Conservation (phyloP, 2,888 invertebrate genomes). For the Caradrina kadenii region DNA sequence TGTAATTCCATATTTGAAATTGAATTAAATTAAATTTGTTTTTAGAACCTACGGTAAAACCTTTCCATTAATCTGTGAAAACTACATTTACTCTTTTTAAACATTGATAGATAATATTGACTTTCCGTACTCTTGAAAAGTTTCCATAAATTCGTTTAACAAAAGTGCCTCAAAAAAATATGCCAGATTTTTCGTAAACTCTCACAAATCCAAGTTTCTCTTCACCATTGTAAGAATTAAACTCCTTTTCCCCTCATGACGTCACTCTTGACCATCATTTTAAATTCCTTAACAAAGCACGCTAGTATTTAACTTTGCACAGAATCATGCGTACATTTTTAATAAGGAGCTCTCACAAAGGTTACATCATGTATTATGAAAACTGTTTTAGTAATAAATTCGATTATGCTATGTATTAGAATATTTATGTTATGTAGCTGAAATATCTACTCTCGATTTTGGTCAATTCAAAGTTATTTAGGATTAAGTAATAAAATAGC, state of each 20-base stretch:
- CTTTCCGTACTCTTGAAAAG: background rate
- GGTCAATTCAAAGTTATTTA: background rate
- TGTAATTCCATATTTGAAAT: conserved; percentile 33
- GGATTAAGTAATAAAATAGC: too few relatives aligned
- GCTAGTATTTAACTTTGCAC: conserved; percentile 73
- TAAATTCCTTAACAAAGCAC: conserved; percentile 73
- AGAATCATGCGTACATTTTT: conserved; percentile 67
- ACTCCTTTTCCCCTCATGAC: too few relatives aligned
- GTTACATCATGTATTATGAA: conserved; percentile 46
- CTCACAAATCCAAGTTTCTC: background rate
- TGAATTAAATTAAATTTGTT: background rate
- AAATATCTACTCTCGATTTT: background rate
- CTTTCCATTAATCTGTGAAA: background rate
- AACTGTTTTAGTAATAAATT: conserved; percentile 48
- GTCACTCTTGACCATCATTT: conserved; percentile 62
- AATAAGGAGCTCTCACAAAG: conserved; percentile 61
- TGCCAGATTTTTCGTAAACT: too few relatives aligned
- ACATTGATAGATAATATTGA: background rate
- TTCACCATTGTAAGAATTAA: conserved; percentile 6
- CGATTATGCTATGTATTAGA: background rate
- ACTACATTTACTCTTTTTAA: background rate
- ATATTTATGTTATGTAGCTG: background rate
- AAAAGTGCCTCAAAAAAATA: too few relatives aligned
- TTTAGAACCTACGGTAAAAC: background rate
- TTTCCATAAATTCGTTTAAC: too few relatives aligned